These are phyloP conservation scores for Drosophila kohkoa DNA, from an alignment of 1,140 invertebrate species.

Conservation along the genomic window DNA sequence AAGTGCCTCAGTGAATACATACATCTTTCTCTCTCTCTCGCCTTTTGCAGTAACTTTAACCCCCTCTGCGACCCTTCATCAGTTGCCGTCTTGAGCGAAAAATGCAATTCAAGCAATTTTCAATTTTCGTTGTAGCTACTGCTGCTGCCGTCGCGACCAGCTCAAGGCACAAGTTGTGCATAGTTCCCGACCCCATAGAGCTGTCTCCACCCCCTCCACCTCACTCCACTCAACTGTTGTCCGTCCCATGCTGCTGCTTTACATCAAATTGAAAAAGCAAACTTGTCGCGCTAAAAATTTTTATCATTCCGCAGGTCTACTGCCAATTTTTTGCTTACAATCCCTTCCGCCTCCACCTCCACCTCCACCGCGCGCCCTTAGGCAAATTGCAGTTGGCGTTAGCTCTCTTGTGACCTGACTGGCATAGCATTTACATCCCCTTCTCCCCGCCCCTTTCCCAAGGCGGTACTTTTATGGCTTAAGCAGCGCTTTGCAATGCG, in stretches of 20 bases:
- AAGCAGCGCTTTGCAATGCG: constrained; percentile 65
- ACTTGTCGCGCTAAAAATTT: constrained; percentile 62
- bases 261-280: constrained; percentile 68
- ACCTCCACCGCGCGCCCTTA: not conserved
- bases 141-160: constrained; percentile 15
- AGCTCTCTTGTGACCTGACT: constrained; percentile 33
- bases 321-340: constrained; percentile 54
- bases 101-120: constrained; percentile 80
- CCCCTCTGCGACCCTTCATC: constrained; percentile 37
- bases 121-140: constrained; percentile 65
- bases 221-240: not conserved
- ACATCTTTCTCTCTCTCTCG: not conserved
- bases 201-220: not conserved
- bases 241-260: constrained; percentile 34
- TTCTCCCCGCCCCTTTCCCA: not conserved
- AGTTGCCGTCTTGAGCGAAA: constrained; percentile 36
- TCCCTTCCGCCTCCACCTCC: not conserved
- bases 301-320: constrained; percentile 59
- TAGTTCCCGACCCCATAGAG: not conserved
- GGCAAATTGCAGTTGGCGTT: constrained; percentile 50
- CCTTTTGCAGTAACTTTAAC: no score
- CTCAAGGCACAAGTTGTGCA: constrained; percentile 31
- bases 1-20: constrained; percentile 33
- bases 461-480: constrained; percentile 56
- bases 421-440: not conserved